Evolutionary conservation across 30 jellyfish, hydroid and myxozoan species (phyloP), one percentile per base, ranked within the genome.

Genomic region (Sanderia malayensis): DNA sequence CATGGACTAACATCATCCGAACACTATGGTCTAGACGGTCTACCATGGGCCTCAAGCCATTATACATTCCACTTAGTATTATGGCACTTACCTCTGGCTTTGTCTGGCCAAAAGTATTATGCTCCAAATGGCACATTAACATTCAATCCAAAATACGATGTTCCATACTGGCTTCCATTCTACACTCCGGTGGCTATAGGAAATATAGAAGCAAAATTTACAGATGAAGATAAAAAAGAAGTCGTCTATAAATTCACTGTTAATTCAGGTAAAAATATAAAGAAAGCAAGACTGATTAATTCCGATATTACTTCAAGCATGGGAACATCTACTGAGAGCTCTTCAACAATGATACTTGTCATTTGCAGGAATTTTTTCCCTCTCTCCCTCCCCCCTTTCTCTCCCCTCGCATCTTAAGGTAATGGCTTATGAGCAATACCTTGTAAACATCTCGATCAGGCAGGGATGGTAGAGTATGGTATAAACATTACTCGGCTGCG

Each of bases 1-100:
- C 98, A 92, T 61, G 98, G 98, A 6, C 47, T 92, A 21, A 92
- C 98, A 23, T 92, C 98, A 34, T 84, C 98, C 26, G 89, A 85
- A 13, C 91, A 76, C 58, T 92, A 92, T 55, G 98, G 98, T 1
- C 76, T 92, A n/a, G 98, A 92, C 71, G 98, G 98, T 31, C 73
- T 92, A 22, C 98, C 98, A 0, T 92, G 98, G 98, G 98, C 98
- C 49, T 82, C 98, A 0, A 92, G 98, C 62, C 98, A 92, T 61
- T 92, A 92, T 31, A 70, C 98, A 1, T 84, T 92, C 34, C 98
- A 92, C 53, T 47, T 92, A 52, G 87, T 92, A 70, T 70, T 92
- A 37, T 92, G 98, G 98, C 98, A 92, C 76, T 58, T 92, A 25
- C 98, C 98, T 3, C 52, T 92, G 37, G 96, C 98, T 9, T 85